Evolutionary conservation across 2,113 vertebrate species (phyloP).

Genomic region (Platycercus adscitus): DNA sequence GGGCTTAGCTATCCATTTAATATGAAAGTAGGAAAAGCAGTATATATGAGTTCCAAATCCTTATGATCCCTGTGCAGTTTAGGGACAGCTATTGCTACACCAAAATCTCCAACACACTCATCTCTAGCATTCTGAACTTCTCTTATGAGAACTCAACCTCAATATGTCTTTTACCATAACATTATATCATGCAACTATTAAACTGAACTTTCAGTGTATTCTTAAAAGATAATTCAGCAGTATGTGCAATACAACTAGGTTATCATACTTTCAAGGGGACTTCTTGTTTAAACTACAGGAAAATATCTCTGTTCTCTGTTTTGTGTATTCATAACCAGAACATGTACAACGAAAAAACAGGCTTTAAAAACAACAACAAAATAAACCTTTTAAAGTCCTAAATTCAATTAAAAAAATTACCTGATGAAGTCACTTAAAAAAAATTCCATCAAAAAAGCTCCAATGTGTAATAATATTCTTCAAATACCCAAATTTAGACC

Average conservation of each 20-base stretch:
- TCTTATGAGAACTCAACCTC: background rate
- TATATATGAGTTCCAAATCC: background rate
- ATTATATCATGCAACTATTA: background rate
- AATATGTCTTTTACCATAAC: background rate
- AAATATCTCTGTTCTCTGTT: background rate
- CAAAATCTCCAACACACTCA: background rate
- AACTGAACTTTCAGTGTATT: background rate
- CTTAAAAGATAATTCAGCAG: background rate
- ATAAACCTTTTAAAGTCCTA: background rate
- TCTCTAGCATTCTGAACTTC: background rate
- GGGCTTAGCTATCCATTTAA: constrained; percentile 6
- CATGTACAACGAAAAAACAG: constrained; percentile 8
- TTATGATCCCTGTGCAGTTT: background rate
- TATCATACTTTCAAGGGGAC: background rate
- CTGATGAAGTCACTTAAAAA: background rate
- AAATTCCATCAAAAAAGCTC: background rate
- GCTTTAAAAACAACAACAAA: background rate
- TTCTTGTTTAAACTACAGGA: background rate
- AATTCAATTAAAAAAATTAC: background rate
- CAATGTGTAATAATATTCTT: background rate
- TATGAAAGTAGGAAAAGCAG: background rate
- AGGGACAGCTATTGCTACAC: background rate
- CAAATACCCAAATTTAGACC: background rate
- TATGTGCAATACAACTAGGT: background rate
- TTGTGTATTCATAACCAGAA: background rate